Base-by-base conservation (phyloP, 2,888 invertebrate genomes). In the Quadroppia sp. region DNA sequence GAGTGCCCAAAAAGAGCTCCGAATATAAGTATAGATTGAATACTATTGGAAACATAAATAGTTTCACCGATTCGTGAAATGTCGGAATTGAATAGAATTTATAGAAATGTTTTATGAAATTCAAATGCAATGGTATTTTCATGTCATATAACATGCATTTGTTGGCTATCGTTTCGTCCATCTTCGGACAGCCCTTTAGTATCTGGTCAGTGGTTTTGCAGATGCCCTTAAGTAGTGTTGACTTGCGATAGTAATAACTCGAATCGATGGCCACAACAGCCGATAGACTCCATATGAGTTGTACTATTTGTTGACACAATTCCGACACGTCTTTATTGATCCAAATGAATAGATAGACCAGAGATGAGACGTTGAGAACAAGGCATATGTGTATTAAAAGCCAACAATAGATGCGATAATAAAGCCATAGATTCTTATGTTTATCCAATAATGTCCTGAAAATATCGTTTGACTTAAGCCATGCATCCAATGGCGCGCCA, bases 31-130 rank as follows among this genome's bases (percentile, higher is more conserved):
- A 64, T 6, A 64, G n/a, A 36, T 64, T 64, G 36, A 64, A 64
- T 4, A 64, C n/a, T 36, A 64, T 64, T n/a, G 64, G 36, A 64
- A 64, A 64, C 64, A 64, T 1, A 64, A 64, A 64, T 9, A 64
- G 64, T 36, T 36, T 64, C 9, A 64, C 13, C 32, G 36, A 36
- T 36, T 30, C 17, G 9, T 25, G 25, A 13, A 64, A 36, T 20
- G 28, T 64, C 9, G 64, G 64, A 30, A 64, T 64, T 20, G 64
- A 64, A 36, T 64, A 64, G n/a, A 64, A 13, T 64, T 64, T 64
- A 32, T 64, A 64, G 36, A 64, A 64, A 64, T 64, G 64, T 64
- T 64, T 64, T 20, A 64, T 64, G 36, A 64, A 64, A 36, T 64
- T 64, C 64, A 64, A 64, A 36, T 64, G 64, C 13, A 64, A 20